Percentiles rank a stretch among this genome's conserved stretches.
Evolutionary conservation across 1,140 invertebrate species (phyloP).

Genomic region (Sitophilus oryzae): DNA sequence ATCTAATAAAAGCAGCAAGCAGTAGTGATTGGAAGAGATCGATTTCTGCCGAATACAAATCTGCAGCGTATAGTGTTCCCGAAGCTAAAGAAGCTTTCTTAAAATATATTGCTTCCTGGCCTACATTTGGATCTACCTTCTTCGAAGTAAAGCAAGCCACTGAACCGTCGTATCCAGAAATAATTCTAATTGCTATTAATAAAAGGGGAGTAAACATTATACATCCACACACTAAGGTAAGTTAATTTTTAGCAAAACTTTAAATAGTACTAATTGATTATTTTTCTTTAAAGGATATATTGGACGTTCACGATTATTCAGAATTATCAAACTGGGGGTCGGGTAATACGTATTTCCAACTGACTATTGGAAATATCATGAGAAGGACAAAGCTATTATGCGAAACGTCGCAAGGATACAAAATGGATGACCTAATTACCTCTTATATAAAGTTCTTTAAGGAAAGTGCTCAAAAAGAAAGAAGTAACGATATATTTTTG

Average conservation of each 20-base stretch:
- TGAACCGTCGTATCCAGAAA: constrained; percentile 76
- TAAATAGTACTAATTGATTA: constrained; percentile 1
- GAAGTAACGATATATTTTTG: constrained; percentile 15
- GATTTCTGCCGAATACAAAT: constrained; percentile 58
- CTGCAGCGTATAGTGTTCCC: constrained; percentile 50
- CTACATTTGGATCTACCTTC: constrained; percentile 92
- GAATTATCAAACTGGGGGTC: constrained; percentile 90
- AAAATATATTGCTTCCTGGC: constrained; percentile 72
- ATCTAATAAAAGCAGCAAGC: constrained; percentile 67
- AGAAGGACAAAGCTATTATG: constrained; percentile 82
- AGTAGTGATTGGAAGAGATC: constrained; percentile 78
- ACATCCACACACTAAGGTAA: constrained; percentile 76
- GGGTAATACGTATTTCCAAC: constrained; percentile 90
- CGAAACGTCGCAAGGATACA: constrained; percentile 89
- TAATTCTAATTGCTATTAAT: constrained; percentile 85
- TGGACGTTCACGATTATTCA: constrained; percentile 78
- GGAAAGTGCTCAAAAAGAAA: constrained; percentile 20
- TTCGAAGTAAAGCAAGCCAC: constrained; percentile 91
- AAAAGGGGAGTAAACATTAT: constrained; percentile 84
- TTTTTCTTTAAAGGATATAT: constrained; percentile 57
- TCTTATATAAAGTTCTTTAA: constrained; percentile 68
- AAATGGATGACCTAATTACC: constrained; percentile 94
- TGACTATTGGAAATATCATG: constrained; percentile 85
- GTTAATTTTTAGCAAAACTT: constrained; percentile 20
- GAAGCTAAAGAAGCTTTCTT: constrained; percentile 83